phyloP scores from a whole-genome alignment of 2,113 vertebrate species.

The Percina caprodes region DNA sequence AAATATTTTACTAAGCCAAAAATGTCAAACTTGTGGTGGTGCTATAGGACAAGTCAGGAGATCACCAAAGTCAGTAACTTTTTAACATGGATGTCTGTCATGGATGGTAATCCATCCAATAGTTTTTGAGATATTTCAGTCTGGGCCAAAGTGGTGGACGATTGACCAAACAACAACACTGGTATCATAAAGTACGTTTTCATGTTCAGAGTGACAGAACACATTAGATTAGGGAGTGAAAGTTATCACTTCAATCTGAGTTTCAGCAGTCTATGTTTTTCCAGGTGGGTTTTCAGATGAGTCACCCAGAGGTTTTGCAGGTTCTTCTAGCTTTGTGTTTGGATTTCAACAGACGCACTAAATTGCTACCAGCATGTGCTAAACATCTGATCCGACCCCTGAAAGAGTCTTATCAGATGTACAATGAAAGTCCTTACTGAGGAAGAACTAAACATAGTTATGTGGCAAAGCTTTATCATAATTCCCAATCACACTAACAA shows the following conservation, averaged over 20 bases:
- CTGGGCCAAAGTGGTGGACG: not conserved
- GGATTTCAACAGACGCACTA: slow-evolving; percentile 32
- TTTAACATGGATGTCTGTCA: too few relatives aligned
- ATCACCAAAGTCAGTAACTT: not conserved
- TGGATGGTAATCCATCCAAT: not conserved
- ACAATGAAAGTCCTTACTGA: not conserved
- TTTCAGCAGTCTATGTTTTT: slow-evolving; percentile 38
- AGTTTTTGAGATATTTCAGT: not conserved
- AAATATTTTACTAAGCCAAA: too few relatives aligned
- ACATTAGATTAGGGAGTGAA: slow-evolving; percentile 8
- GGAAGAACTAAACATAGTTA: not conserved
- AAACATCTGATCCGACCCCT: slow-evolving; percentile 29
- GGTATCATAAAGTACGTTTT: not conserved
- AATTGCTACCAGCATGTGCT: slow-evolving; percentile 46
- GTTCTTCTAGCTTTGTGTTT: slow-evolving; percentile 52
- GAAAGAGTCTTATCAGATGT: slow-evolving; percentile 19
- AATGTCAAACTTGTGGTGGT: not conserved
- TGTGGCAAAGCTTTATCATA: not conserved
- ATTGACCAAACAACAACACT: not conserved
- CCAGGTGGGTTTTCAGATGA: slow-evolving; percentile 57
- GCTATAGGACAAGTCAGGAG: not conserved
- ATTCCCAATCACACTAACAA: not conserved
- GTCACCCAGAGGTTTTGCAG: slow-evolving; percentile 54
- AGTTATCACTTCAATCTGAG: slow-evolving; percentile 48
- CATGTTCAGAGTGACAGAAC: slow-evolving; percentile 1